These are phyloP conservation scores for Thymelicus lineola DNA, from an alignment of 2,888 invertebrate genomes.

Conservation along the genomic window DNA sequence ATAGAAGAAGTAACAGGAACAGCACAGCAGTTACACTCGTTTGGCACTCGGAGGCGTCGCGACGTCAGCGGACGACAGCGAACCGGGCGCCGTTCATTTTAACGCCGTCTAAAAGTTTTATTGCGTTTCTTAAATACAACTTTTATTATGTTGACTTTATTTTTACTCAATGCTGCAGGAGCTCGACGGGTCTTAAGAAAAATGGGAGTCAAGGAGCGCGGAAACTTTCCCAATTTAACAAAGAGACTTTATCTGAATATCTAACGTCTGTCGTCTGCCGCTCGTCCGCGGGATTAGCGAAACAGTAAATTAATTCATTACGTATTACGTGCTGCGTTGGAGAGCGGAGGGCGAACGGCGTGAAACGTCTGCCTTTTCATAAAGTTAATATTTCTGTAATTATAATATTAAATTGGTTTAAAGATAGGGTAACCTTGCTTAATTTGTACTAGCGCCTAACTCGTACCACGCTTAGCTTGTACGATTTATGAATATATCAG, in stretches of 20 bases:
- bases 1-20: background rate
- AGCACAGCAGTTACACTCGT: background rate
- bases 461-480: no score
- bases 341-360: background rate
- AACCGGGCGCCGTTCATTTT: slow-evolving; percentile 16
- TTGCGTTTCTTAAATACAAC: slow-evolving; percentile 33
- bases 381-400: no score
- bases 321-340: slow-evolving; percentile 10
- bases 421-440: no score
- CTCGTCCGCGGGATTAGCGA: slow-evolving; percentile 29
- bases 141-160: slow-evolving; percentile 35
- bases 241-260: slow-evolving; percentile 39
- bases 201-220: slow-evolving; percentile 32
- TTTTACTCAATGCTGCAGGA: slow-evolving; percentile 28
- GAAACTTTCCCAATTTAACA: slow-evolving; percentile 38
- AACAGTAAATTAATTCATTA: slow-evolving; percentile 36
- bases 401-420: no score
- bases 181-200: slow-evolving; percentile 32
- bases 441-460: no score
- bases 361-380: no score
- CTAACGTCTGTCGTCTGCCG: slow-evolving; percentile 21
- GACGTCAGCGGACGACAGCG: background rate
- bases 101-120: slow-evolving; percentile 34
- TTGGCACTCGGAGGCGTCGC: background rate
- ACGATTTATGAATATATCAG: no score